These are phyloP conservation scores for Mamestra configurata DNA, from an alignment of 1,140 invertebrate genomes.

Conservation along the genomic window DNA sequence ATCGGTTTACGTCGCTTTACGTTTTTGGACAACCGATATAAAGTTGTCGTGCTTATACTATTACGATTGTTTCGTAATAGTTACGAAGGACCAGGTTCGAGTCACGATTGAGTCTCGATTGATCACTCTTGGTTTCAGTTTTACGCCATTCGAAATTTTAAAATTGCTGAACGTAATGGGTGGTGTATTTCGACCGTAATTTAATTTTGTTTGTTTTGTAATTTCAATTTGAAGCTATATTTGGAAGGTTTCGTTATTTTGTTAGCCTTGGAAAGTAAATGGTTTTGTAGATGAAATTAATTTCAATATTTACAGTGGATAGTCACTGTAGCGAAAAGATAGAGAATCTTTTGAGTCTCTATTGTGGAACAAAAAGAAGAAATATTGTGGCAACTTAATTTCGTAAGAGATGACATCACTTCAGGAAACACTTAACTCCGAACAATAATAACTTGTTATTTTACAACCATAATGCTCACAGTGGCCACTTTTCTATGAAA, in stretches of 20 bases:
- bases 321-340: too few species aligned
- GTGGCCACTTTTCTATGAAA: slow-evolving; percentile 20
- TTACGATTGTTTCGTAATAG: slow-evolving; percentile 48
- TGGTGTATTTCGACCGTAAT: background rate
- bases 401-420: slow-evolving; percentile 1
- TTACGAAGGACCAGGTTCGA: slow-evolving; percentile 51
- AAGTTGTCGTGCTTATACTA: slow-evolving; percentile 47
- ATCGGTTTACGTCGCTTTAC: slow-evolving; percentile 15
- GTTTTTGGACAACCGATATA: slow-evolving; percentile 30
- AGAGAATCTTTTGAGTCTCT: too few species aligned
- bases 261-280: background rate
- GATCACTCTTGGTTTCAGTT: slow-evolving; percentile 31
- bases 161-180: slow-evolving; percentile 14
- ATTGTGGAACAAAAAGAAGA: too few species aligned
- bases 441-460: slow-evolving; percentile 11
- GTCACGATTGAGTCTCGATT: slow-evolving; percentile 17
- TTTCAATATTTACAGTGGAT: background rate
- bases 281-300: background rate
- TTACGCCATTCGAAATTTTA: slow-evolving; percentile 4
- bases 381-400: background rate
- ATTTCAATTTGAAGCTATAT: slow-evolving; percentile 14
- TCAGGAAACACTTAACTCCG: slow-evolving; percentile 15
- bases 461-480: background rate
- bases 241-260: slow-evolving; percentile 18
- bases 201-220: slow-evolving; percentile 22